Conservation (phyloP, 1,140 invertebrate species). For the Bombus impatiens region DNA sequence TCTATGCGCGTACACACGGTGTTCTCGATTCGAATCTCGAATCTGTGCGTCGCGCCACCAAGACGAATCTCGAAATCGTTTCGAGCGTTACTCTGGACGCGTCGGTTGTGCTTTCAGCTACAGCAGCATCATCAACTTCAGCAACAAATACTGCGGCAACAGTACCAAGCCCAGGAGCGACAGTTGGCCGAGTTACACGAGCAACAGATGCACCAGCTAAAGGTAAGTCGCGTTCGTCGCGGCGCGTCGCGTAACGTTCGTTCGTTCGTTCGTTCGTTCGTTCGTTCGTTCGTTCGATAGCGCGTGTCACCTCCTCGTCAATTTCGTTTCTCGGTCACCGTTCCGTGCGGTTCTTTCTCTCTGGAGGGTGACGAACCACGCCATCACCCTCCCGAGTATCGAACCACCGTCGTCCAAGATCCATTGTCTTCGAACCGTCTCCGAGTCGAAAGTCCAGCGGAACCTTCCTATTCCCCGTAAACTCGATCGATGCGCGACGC, state of each 20-base stretch:
- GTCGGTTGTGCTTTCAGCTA: slow-evolving; percentile 85
- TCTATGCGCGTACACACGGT: too few relatives aligned
- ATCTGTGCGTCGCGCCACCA: neutral
- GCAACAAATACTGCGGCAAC: slow-evolving; percentile 93
- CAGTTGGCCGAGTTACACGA: slow-evolving; percentile 94
- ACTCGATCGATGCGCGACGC: neutral
- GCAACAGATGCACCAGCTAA: slow-evolving; percentile 88
- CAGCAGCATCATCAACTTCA: slow-evolving; percentile 96
- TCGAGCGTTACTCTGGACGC: slow-evolving; percentile 36
- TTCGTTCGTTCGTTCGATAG: too few relatives aligned
- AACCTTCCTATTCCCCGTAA: too few relatives aligned
- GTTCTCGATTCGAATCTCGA: neutral
- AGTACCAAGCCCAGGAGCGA: slow-evolving; percentile 94
- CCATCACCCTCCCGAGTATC: too few relatives aligned
- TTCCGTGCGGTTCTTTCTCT: too few relatives aligned
- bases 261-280: too few relatives aligned
- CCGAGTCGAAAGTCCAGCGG: too few relatives aligned
- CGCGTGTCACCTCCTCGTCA: too few relatives aligned
- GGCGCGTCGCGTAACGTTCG: too few relatives aligned
- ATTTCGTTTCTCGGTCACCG: neutral
- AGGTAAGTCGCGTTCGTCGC: slow-evolving; percentile 44
- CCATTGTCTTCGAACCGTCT: too few relatives aligned
- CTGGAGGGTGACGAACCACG: too few relatives aligned
- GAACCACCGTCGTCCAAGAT: too few relatives aligned
- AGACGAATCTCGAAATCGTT: neutral